Evolutionary conservation across 2,888 invertebrate species (phyloP).

Genomic region (Pachycephus smyrnensis): DNA sequence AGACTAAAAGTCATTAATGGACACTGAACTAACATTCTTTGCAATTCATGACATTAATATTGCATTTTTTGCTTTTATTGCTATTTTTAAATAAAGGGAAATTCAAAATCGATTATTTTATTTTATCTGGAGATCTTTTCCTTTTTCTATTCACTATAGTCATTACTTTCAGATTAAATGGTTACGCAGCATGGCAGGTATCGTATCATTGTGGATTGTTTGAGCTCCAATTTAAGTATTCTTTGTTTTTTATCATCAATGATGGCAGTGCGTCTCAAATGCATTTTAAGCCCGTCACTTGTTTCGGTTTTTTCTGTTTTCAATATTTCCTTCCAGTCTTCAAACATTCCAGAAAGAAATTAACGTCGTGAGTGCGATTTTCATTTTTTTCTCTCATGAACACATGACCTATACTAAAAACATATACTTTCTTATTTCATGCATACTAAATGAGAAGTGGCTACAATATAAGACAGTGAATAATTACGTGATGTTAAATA

Average conservation of each 20-base stretch:
- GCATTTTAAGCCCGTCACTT: neutral
- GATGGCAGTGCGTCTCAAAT: neutral
- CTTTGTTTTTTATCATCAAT: neutral
- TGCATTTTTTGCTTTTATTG: constrained; percentile 13
- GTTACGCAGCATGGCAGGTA: neutral
- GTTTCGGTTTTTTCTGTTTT: neutral
- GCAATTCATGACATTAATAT: constrained; percentile 16
- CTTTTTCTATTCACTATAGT: neutral
- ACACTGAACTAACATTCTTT: constrained; percentile 27
- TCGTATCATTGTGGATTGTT: neutral
- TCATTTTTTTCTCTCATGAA: neutral
- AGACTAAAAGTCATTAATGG: too few relatives aligned
- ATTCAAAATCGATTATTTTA: too few relatives aligned
- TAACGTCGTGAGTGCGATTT: neutral
- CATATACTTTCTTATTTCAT: neutral
- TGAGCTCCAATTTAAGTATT: neutral
- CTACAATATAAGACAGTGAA: neutral
- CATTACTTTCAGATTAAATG: neutral
- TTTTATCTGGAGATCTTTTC: too few relatives aligned
- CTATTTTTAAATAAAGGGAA: constrained; percentile 11
- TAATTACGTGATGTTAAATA: neutral
- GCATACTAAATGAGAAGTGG: neutral
- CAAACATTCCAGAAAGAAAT: neutral
- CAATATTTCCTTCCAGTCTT: neutral
- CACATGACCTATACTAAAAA: neutral